Conservation (phyloP, 2,888 invertebrate species). For the Drosophila atroscutellata region DNA sequence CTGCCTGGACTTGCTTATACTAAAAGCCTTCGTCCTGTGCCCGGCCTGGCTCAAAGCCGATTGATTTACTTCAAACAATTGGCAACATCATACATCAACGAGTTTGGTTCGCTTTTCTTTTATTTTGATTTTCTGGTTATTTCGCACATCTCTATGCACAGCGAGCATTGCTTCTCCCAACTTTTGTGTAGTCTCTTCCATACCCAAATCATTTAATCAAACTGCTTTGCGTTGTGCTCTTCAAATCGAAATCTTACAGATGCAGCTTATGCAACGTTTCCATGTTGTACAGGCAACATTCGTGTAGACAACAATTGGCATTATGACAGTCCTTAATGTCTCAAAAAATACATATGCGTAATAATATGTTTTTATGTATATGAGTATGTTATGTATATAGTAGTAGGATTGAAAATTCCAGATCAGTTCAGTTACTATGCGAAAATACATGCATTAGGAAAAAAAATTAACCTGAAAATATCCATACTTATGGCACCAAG, state of each 20-base stretch:
- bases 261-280: slow-evolving; percentile 27
- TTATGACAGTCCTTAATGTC: neutral
- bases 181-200: slow-evolving; percentile 19
- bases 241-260: slow-evolving; percentile 24
- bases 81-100: slow-evolving; percentile 81
- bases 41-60: slow-evolving; percentile 40
- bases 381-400: too few relatives aligned
- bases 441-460: neutral
- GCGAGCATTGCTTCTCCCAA: slow-evolving; percentile 26
- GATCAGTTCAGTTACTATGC: neutral
- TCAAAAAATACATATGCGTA: neutral
- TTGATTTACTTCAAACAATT: slow-evolving; percentile 81
- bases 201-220: slow-evolving; percentile 44
- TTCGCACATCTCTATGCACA: slow-evolving; percentile 65
- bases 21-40: slow-evolving; percentile 26
- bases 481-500: neutral
- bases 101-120: slow-evolving; percentile 44
- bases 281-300: slow-evolving; percentile 3
- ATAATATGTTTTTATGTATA: neutral
- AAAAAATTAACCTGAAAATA: neutral
- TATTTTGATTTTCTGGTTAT: slow-evolving; percentile 33
- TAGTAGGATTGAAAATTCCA: neutral
- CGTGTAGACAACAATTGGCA: slow-evolving; percentile 7
- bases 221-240: slow-evolving; percentile 14
- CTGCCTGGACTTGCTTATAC: slow-evolving; percentile 56